Evolutionary conservation across 1,140 invertebrate genomes (phyloP).

Genomic region (Mycetomoellerius zeteki): DNA sequence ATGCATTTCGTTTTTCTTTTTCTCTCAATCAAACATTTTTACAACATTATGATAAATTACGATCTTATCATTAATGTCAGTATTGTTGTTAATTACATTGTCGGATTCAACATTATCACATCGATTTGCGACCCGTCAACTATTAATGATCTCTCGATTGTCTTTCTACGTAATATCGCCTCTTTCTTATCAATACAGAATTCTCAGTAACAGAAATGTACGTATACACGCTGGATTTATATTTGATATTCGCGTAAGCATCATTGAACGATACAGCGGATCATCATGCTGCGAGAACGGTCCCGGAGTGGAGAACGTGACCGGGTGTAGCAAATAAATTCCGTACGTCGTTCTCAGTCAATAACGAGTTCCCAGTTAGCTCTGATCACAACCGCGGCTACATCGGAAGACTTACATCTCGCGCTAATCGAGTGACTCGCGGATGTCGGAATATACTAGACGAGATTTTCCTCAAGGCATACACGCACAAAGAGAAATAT

Average conservation of each 20-base stretch:
- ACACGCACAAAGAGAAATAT: neutral
- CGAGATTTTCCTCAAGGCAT: neutral
- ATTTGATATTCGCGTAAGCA: slow-evolving; percentile 16
- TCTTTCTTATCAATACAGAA: slow-evolving; percentile 41
- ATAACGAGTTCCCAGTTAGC: slow-evolving; percentile 75
- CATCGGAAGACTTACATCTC: neutral
- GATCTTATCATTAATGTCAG: neutral
- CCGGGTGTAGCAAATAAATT: slow-evolving; percentile 64
- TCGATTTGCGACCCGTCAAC: neutral
- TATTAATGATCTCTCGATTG: neutral
- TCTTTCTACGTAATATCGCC: slow-evolving; percentile 22
- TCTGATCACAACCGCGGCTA: slow-evolving; percentile 34
- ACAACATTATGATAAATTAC: neutral
- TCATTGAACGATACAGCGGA: slow-evolving; percentile 16
- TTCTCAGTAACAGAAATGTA: neutral
- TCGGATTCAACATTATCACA: neutral
- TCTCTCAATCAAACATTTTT: neutral
- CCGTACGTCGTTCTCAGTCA: slow-evolving; percentile 73
- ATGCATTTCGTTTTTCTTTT: neutral
- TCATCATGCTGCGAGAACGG: slow-evolving; percentile 48
- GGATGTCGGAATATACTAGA: neutral
- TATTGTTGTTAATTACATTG: slow-evolving; percentile 3
- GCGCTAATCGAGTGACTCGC: slow-evolving; percentile 4
- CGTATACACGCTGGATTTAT: neutral
- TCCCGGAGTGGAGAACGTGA: slow-evolving; percentile 38